Evolutionary conservation across 2,797 vertebrate genomes (phyloP).

Genomic region (Graptemys geographica): DNA sequence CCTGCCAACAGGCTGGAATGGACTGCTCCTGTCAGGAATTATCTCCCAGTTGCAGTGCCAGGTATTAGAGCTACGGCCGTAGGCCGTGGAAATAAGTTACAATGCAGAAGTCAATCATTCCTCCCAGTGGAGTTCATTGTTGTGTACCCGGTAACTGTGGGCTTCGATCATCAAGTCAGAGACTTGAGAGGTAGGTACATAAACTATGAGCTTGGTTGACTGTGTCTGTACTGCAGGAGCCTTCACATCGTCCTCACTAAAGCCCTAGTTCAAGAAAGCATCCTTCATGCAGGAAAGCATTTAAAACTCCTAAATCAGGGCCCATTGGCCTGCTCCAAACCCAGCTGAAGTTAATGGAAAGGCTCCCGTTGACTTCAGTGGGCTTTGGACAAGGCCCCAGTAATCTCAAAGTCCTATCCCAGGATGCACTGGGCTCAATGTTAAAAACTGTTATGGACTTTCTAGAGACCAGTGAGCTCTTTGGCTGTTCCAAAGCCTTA

Average conservation of each 20-base stretch:
- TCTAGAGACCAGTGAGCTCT: neutral
- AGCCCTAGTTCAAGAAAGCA: conserved; percentile 18
- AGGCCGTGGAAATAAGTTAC: neutral
- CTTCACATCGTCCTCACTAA: neutral
- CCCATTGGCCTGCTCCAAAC: neutral
- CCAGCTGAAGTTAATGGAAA: neutral
- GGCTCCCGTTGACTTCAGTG: neutral
- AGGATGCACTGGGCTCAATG: neutral
- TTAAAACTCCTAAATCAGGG: neutral
- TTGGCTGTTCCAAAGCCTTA: neutral
- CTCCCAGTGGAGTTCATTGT: neutral
- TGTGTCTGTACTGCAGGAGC: fast-evolving
- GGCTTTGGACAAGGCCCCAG: neutral
- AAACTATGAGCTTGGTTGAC: neutral
- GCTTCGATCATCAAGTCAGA: neutral
- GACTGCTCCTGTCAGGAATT: neutral
- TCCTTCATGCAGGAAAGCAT: conserved; percentile 22
- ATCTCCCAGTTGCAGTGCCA: neutral
- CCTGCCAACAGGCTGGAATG: neutral
- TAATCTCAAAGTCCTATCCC: conserved; percentile 18
- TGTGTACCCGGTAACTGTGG: fast-evolving
- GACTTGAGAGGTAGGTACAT: neutral
- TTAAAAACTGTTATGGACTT: neutral
- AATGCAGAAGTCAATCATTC: neutral
- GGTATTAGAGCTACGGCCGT: neutral